Evolutionary conservation across 2,888 invertebrate species (phyloP), one percentile per base, ranked within the genome.

Genomic region (Diarsia mendica): DNA sequence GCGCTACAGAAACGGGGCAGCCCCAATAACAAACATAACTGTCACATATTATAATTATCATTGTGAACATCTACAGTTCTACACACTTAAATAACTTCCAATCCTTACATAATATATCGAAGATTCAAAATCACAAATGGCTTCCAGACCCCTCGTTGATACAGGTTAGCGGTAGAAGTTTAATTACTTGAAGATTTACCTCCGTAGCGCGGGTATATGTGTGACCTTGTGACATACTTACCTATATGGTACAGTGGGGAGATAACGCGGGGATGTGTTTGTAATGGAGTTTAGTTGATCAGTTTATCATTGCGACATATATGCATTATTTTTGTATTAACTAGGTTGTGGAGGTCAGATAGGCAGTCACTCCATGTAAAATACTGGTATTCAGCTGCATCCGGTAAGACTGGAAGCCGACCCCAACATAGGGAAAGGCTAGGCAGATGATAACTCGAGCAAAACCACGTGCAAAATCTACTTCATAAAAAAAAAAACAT

Each of bases 161-260:
- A 81, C 65, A 71, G 78, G 74, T 81, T 63, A 55, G 71, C 46
- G 82, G 82, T 18, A 2, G 2, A 84, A 80, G 69, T 85, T 85
- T 78, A 85, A 85, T 85, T 78, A 82, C 73, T 84, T 80, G 13
- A 65, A 76, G 80, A 85, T 82, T 77, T 80, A 77, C 68, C 63
- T 73, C 63, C 23, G 48, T 5, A 18, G 55, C 64, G 49, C n/a
- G 55, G 53, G 10, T 49, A 10, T 28, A n/a, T 65, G 55, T 48
- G 72, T 58, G 28, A 67, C 71, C 78, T 77, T 73, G 75, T 67
- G 70, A 67, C 49, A 63, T 44, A 39, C 28, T 18, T 63, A 39
- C 11, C n/a, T 33, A 6, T 15, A 58, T 28, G 6, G 20, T 2
- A 9, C 28, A 3, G 9, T 3, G 13, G 18, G 13, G 13, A 18